Base-by-base conservation (phyloP, 2,888 invertebrate species). In the Drosophila rubida region DNA sequence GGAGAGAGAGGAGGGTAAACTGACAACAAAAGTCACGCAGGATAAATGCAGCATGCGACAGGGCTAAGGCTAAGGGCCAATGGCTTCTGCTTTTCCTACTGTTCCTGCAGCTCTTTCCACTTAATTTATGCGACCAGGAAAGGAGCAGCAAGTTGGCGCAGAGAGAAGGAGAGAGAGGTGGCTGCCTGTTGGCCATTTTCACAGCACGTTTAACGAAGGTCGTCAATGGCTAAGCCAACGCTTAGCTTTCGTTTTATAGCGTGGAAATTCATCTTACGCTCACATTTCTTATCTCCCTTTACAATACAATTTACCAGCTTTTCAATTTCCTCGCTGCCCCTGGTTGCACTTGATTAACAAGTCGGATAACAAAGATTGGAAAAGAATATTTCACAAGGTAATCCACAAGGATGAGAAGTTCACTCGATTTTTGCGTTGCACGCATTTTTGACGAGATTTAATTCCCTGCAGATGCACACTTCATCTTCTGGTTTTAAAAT, bases 11-110 rank as follows among this genome's bases (percentile, higher is more conserved):
- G 19, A 13, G 25, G 27, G 13, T 11, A 19, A 70, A 58, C 66
- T 63, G 69, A 69, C 78, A 73, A 69, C 76, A 76, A 76, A 85
- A 80, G 83, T 80, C 75, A 83, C 75, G 72, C 69, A 70, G 76
- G 48, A 73, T 69, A 71, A 71, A 74, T 80, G 78, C 72, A 69
- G 19, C 53, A 51, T 45, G 66, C 61, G 51, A 58, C 54, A 48
- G 54, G 54, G 22, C 49, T 45, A 42, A 48, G 73, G 55, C 54
- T 70, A 76, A 69, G 69, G 70, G 53, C 65, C 82, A 75, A 70
- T 73, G 70, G 70, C 66, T 75, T 73, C 37, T 66, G 16, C 51
- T 64, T 44, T 35, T 55, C 51, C 22, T 60, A 64, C 45, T 58
- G 23, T 32, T 53, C 16, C 42, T 45, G 37, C 41, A 37, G 58